Evolutionary conservation across 2,797 vertebrate genomes (phyloP), one percentile per base, ranked within the genome.

Genomic region (Coilia nasus): DNA sequence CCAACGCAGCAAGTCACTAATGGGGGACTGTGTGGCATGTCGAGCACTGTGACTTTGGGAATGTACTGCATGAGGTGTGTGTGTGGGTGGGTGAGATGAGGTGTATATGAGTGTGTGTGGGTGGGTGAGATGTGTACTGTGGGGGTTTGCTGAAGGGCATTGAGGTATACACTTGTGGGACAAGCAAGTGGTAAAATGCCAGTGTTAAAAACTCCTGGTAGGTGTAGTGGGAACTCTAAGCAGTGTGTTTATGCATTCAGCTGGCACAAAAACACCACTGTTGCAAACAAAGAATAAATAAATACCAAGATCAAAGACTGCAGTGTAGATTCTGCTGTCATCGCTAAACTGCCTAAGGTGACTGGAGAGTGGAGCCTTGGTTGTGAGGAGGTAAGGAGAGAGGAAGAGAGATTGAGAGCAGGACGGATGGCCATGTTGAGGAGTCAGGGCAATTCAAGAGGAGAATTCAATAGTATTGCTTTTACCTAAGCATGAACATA

Each of bases 321-420:
- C 62, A 87, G 86, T 88, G 80, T 80, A 84, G 85, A 87, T 86
- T 89, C 35, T 23, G 67, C 83, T 86, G 81, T 17, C 17, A 59
- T 59, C 57, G 19, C 15, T 75, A 15, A 15, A 31, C 14, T 71
- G 64, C 64, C 28, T 31, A 9, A 3, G 12, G 25, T 5, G 25
- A 71, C 9, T 71, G 12, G 11, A 71, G 64, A 71, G 28, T 4
- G 12, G 64, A 14, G 10, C 25, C 12, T 71, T 71, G 28, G 17
- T 7, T 59, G 57, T 28, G 31, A 31, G 12, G 19, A 17, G 28
- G 6, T 3, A 75, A 0, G 7, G 23, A 44, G 41, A 21, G 35
- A 78, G 17, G 14, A 31, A 28, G 64, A 82, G 67, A 59, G 81
- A n/a, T 31, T 19, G 44, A 85, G 50, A 86, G 7, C 23, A 81